These are phyloP conservation scores for Oryzias celebensis DNA, from an alignment of 2,113 vertebrate genomes.

Conservation along the genomic window DNA sequence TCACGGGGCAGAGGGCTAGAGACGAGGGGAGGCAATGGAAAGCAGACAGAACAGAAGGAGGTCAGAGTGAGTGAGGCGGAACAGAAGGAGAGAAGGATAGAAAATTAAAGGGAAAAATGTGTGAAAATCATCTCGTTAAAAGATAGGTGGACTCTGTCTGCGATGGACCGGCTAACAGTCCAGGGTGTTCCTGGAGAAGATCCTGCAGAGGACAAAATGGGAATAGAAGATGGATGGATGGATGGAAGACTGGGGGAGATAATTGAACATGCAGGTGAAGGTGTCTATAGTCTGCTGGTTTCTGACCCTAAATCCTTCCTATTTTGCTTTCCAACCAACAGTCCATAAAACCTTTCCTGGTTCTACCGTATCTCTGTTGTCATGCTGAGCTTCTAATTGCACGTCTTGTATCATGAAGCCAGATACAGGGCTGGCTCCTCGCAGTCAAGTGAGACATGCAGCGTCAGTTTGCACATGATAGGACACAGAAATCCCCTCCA, in stretches of 20 bases:
- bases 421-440: slow-evolving; percentile 38
- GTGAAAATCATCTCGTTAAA: slow-evolving; percentile 12
- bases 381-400: slow-evolving; percentile 49
- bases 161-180: too few relatives aligned
- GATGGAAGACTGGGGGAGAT: slow-evolving; percentile 7
- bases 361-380: slow-evolving; percentile 40
- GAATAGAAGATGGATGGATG: slow-evolving; percentile 4
- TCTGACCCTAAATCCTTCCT: slow-evolving; percentile 20
- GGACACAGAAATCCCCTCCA: slow-evolving; percentile 8
- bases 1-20: slow-evolving; percentile 24
- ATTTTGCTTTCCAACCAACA: slow-evolving; percentile 15
- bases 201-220: too few relatives aligned
- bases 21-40: slow-evolving; percentile 5
- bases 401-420: slow-evolving; percentile 51
- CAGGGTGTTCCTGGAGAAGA: too few relatives aligned
- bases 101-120: slow-evolving; percentile 21
- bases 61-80: slow-evolving; percentile 16
- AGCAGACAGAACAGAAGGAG: slow-evolving; percentile 48
- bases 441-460: slow-evolving; percentile 10
- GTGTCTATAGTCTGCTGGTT: slow-evolving; percentile 10
- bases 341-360: slow-evolving; percentile 12
- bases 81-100: neutral
- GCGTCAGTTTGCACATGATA: slow-evolving; percentile 18
- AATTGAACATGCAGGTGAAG: slow-evolving; percentile 28
- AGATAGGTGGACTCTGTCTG: too few relatives aligned